Conservation (phyloP, 2,888 invertebrate genomes). For the Podotricha telesiphe region DNA sequence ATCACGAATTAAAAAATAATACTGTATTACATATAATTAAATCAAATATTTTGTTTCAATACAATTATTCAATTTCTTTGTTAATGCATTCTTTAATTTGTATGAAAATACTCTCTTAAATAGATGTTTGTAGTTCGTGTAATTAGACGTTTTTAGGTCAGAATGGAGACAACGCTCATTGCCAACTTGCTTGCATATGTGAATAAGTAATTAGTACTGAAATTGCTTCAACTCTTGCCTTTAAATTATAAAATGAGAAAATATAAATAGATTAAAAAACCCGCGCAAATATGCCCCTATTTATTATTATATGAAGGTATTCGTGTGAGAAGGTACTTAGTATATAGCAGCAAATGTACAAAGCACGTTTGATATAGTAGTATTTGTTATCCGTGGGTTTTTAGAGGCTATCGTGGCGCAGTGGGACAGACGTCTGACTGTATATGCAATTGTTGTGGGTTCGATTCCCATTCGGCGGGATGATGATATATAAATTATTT, state of each 20-base stretch:
- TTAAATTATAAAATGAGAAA: slow-evolving; percentile 30
- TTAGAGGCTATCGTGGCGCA: too few species aligned
- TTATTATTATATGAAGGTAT: slow-evolving; percentile 85
- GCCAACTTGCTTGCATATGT: slow-evolving; percentile 39
- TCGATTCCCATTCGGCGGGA: too few species aligned
- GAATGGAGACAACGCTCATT: slow-evolving; percentile 42
- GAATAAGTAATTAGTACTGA: slow-evolving; percentile 41
- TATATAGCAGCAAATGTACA: too few species aligned
- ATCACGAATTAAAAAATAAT: too few species aligned
- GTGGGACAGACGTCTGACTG: too few species aligned
- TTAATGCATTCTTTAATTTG: slow-evolving; percentile 14
- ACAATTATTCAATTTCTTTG: slow-evolving; percentile 6
- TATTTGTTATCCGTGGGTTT: too few species aligned
- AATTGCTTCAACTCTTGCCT: slow-evolving; percentile 34
- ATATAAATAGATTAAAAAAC: slow-evolving; percentile 16
- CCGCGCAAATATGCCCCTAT: not conserved
- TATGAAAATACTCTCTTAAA: slow-evolving; percentile 32
- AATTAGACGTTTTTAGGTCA: slow-evolving; percentile 44
- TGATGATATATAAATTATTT: too few species aligned
- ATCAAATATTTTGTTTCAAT: not conserved
- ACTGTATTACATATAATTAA: too few species aligned
- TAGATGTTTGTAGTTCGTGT: slow-evolving; percentile 33
- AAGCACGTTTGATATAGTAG: not conserved
- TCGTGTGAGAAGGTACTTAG: too few species aligned
- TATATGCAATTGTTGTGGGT: too few species aligned